phyloP scores from a whole-genome alignment of 2,113 vertebrate species.

The Tachysurus vachellii region DNA sequence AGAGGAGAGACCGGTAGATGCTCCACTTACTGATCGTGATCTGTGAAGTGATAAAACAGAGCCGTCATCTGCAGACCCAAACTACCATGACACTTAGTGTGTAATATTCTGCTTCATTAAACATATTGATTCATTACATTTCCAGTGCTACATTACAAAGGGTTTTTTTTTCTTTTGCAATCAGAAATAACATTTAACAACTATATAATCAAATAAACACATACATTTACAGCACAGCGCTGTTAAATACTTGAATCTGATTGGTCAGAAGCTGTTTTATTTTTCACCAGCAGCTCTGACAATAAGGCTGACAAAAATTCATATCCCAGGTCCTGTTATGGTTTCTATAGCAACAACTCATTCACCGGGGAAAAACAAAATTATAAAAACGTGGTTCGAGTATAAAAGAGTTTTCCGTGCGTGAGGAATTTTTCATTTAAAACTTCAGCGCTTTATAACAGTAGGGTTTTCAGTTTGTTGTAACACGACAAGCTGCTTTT shows the following conservation, averaged over 20 bases:
- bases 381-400: not conserved
- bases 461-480: not conserved
- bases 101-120: not conserved
- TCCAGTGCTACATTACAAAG: not conserved
- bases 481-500: not conserved
- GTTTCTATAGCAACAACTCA: constrained; percentile 8
- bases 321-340: not conserved
- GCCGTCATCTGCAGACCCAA: not conserved
- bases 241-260: not conserved
- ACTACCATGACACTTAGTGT: not conserved
- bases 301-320: not conserved
- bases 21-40: constrained; percentile 90
- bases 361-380: not conserved
- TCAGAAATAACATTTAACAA: not conserved
- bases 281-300: not conserved
- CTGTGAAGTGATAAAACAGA: constrained; percentile 57
- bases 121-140: not conserved
- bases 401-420: not conserved
- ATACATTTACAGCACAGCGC: not conserved
- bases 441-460: not conserved
- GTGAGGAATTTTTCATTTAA: not conserved
- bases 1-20: constrained; percentile 88
- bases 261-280: not conserved
- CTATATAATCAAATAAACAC: not conserved
- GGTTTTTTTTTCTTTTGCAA: not conserved